Base-by-base conservation (phyloP, 1,140 invertebrate genomes). In the Grapholita molesta region DNA sequence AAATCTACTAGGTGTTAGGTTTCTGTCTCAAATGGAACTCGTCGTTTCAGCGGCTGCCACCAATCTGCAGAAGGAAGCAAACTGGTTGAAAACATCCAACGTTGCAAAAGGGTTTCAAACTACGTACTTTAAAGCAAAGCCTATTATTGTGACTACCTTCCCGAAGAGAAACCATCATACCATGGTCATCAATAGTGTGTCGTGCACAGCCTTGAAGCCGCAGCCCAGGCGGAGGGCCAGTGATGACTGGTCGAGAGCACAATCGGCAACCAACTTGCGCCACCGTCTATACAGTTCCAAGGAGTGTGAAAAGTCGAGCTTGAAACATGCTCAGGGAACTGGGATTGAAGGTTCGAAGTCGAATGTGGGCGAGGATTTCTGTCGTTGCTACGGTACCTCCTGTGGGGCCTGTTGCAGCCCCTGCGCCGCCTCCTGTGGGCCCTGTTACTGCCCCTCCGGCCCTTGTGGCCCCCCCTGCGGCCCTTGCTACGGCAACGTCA, bases 401-500 rank as follows among this genome's bases (percentile, higher is more conserved):
- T 35, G 33, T 12, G n/a, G n/a, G n/a, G n/a, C n/a, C n/a, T 32
- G 30, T 32, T n/a, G n/a, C n/a, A n/a, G n/a, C n/a, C n/a, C n/a
- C n/a, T n/a, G n/a, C 7, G 30, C n/a, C n/a, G n/a, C 9, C 35
- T n/a, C 35, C 35, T 2, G 3, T n/a, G 3, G 35, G 35, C 3
- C 15, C 15, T 11, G 18, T 18, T 73, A 66, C 38, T 70, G 69
- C 0, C 70, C 73, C 1, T 71, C 70, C 55, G 69, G 69, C 3
- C 67, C 67, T 7, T 69, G 69, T 15, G 57, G 64, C 2, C 67
- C 67, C 1, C 66, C 61, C 32, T 78, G 81, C 33, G 70, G 71
- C 5, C 80, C 82, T 0, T 85, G 85, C 67, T 76, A 76, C 33
- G 78, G 80, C 8, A 69, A 53, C n/a, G n/a, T n/a, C 21, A 9